phyloP scores from a whole-genome alignment of 2,113 vertebrate species.

The Scomber scombrus region DNA sequence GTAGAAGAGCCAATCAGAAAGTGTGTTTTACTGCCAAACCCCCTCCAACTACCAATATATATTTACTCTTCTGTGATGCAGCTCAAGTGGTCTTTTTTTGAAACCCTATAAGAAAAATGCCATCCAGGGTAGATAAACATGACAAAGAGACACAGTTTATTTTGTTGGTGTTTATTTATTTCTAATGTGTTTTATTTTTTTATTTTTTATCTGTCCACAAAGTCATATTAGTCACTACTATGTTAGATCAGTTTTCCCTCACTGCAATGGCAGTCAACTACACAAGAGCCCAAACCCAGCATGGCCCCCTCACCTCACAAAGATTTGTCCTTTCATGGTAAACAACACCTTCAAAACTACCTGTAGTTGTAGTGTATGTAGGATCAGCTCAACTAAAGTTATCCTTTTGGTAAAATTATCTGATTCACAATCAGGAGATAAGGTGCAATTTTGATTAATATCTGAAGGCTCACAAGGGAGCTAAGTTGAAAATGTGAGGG shows the following conservation, averaged over 20 bases:
- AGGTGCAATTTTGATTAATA: conserved; percentile 57
- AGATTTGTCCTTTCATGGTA: conserved; percentile 45
- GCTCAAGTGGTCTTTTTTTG: no score
- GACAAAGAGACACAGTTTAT: conserved; percentile 37
- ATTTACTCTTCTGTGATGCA: no score
- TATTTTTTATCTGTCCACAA: conserved; percentile 82
- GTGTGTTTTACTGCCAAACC: no score
- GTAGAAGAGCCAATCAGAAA: no score
- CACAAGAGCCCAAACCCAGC: conserved; percentile 84
- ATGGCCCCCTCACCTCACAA: conserved; percentile 63
- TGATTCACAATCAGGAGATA: conserved; percentile 50
- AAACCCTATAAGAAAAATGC: not conserved
- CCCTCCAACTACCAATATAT: no score
- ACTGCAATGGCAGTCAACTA: conserved; percentile 88
- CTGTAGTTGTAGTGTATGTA: not conserved
- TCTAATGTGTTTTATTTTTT: conserved; percentile 83
- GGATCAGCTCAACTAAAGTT: not conserved
- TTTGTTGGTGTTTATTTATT: conserved; percentile 82
- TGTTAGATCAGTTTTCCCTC: conserved; percentile 87
- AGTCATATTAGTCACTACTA: conserved; percentile 90
- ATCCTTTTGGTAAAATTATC: conserved; percentile 11
- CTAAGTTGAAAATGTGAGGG: not conserved
- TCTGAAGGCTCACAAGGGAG: conserved; percentile 14
- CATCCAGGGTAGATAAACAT: conserved; percentile 2
- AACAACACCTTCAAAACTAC: not conserved